phyloP scores from a whole-genome alignment of 2,113 vertebrate genomes.

The Saccopteryx bilineata region DNA sequence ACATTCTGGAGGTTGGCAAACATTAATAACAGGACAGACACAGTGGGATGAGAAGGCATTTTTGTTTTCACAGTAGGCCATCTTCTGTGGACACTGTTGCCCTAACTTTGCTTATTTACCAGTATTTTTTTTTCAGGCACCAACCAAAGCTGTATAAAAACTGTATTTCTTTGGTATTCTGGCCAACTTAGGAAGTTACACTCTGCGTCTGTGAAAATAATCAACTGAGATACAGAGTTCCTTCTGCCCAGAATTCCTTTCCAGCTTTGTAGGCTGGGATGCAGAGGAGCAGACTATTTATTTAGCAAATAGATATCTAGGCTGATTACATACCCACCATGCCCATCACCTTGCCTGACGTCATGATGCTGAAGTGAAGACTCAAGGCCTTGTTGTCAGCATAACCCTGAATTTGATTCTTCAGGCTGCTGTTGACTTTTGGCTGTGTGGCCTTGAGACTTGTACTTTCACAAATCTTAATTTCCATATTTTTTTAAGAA shows the following conservation, averaged over 20 bases:
- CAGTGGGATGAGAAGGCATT: not conserved
- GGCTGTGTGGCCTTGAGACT: not conserved
- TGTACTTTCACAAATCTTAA: not conserved
- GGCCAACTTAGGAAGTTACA: not conserved
- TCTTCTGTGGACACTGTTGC: not conserved
- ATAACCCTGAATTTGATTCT: not conserved
- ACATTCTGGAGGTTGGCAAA: not conserved
- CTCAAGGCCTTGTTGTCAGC: too few species aligned
- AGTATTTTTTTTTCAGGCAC: not conserved
- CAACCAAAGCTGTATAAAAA: not conserved
- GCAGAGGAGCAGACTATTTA: not conserved
- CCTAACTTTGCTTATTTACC: not conserved
- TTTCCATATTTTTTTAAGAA: not conserved
- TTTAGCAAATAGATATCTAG: not conserved
- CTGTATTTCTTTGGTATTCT: not conserved
- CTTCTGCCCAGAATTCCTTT: not conserved
- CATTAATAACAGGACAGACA: not conserved
- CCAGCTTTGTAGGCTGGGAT: not conserved
- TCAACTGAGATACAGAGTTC: not conserved
- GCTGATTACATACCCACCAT: rapidly evolving
- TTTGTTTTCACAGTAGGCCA: rapidly evolving
- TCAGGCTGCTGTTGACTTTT: rapidly evolving
- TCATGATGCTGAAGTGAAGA: rapidly evolving
- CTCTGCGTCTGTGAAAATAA: not conserved
- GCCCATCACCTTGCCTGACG: not conserved